These are phyloP conservation scores for Neocloeon triangulifer DNA, from an alignment of 1,140 invertebrate genomes.

Conservation along the genomic window DNA sequence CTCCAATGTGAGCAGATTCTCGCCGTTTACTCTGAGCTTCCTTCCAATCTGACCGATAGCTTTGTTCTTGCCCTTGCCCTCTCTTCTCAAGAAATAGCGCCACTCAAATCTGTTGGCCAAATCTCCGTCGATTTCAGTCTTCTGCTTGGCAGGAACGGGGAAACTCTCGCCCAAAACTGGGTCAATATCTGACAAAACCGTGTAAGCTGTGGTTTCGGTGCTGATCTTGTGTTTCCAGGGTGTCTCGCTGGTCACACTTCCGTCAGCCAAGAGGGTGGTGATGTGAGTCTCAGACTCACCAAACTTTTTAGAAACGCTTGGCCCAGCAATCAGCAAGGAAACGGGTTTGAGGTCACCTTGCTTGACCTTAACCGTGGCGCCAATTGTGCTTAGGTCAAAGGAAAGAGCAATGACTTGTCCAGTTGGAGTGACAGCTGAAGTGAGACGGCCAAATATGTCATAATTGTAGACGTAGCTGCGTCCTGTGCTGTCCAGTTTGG, in stretches of 20 bases:
- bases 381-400: conserved; percentile 71
- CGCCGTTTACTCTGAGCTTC: conserved; percentile 69
- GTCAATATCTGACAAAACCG: conserved; percentile 58
- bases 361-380: conserved; percentile 62
- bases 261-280: conserved; percentile 57
- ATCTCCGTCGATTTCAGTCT: conserved; percentile 69
- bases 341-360: conserved; percentile 61
- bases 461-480: conserved; percentile 86
- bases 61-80: conserved; percentile 27
- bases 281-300: conserved; percentile 40
- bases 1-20: conserved; percentile 74
- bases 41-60: conserved; percentile 57
- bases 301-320: conserved; percentile 53
- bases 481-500: conserved; percentile 72
- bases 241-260: conserved; percentile 50
- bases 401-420: conserved; percentile 65
- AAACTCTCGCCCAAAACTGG: conserved; percentile 68
- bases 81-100: conserved; percentile 63
- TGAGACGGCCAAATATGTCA: conserved; percentile 79
- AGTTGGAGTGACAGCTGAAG: conserved; percentile 74
- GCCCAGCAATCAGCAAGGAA: conserved; percentile 68
- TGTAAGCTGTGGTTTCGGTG: conserved; percentile 67
- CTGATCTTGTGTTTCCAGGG: conserved; percentile 65
- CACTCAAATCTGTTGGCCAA: conserved; percentile 85
- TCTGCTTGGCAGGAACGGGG: conserved; percentile 72